phyloP scores from a whole-genome alignment of 2,888 invertebrate species.

The Microplitis manilae region DNA sequence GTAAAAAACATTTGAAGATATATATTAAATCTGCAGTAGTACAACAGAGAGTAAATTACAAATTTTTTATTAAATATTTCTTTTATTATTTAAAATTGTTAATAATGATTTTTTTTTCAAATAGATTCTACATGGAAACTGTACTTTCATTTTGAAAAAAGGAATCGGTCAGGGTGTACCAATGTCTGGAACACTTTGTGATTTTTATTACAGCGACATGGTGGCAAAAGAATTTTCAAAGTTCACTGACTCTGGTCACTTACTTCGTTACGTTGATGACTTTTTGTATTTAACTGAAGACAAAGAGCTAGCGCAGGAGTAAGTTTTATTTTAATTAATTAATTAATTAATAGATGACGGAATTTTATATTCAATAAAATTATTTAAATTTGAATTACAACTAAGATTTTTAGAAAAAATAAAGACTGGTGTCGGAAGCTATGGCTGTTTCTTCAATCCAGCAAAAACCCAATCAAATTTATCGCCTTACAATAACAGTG shows the following conservation, averaged over 20 bases:
- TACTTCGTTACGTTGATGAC: conserved; percentile 28
- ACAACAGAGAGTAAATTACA: no score
- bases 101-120: background rate
- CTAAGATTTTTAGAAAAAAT: conserved; percentile 13
- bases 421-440: background rate
- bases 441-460: conserved; percentile 13
- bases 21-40: no score
- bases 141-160: background rate
- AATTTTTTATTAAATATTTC: no score
- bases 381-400: background rate
- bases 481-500: background rate
- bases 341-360: background rate
- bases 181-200: conserved; percentile 4
- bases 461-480: conserved; percentile 22
- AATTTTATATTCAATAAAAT: background rate
- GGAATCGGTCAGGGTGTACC: conserved; percentile 26
- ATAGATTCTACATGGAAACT: background rate
- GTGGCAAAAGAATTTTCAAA: background rate
- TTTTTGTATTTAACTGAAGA: conserved; percentile 23
- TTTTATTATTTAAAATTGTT: background rate
- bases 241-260: background rate
- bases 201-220: conserved; percentile 24
- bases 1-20: no score
- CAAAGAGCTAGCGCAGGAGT: conserved; percentile 2
- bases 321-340: background rate